Conservation (phyloP, 2,113 vertebrate species). For the Platichthys flesus region DNA sequence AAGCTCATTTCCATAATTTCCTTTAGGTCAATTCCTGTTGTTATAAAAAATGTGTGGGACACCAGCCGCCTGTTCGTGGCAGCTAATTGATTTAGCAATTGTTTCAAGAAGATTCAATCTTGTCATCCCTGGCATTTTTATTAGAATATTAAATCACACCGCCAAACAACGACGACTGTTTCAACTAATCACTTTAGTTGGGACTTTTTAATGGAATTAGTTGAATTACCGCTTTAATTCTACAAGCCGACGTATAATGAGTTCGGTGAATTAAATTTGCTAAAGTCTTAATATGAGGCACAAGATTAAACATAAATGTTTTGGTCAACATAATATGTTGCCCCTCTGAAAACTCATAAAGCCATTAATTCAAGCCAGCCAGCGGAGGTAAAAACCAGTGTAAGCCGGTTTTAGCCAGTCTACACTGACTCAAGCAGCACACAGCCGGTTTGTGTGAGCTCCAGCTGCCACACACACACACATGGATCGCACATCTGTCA, state of each 20-base stretch:
- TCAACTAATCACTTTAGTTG: slow-evolving; percentile 41
- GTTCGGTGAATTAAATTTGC: slow-evolving; percentile 34
- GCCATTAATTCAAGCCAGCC: slow-evolving; percentile 61
- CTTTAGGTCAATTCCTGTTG: slow-evolving; percentile 39
- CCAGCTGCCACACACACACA: slow-evolving; percentile 66
- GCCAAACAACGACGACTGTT: slow-evolving; percentile 33
- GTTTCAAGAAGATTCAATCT: slow-evolving; percentile 56
- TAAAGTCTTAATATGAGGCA: slow-evolving; percentile 30
- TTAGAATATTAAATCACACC: slow-evolving; percentile 61
- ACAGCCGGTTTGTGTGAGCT: slow-evolving; percentile 78
- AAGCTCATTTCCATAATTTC: slow-evolving; percentile 43
- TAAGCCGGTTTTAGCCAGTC: slow-evolving; percentile 76
- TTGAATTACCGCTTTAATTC: slow-evolving; percentile 35
- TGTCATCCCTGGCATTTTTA: slow-evolving; percentile 53
- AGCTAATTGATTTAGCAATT: slow-evolving; percentile 47
- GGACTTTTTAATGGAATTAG: slow-evolving; percentile 45
- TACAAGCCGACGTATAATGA: slow-evolving; percentile 40
- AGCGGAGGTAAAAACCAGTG: slow-evolving; percentile 72
- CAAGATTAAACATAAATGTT: slow-evolving; percentile 38
- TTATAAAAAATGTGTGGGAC: slow-evolving; percentile 44
- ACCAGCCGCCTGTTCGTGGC: slow-evolving; percentile 7
- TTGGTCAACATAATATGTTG: slow-evolving; percentile 39
- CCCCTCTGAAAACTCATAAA: slow-evolving; percentile 44
- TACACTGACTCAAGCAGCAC: slow-evolving; percentile 76
- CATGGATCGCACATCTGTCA: too few species aligned